phyloP scores from a whole-genome alignment of 2,797 vertebrate genomes.

The Chromis chromis region DNA sequence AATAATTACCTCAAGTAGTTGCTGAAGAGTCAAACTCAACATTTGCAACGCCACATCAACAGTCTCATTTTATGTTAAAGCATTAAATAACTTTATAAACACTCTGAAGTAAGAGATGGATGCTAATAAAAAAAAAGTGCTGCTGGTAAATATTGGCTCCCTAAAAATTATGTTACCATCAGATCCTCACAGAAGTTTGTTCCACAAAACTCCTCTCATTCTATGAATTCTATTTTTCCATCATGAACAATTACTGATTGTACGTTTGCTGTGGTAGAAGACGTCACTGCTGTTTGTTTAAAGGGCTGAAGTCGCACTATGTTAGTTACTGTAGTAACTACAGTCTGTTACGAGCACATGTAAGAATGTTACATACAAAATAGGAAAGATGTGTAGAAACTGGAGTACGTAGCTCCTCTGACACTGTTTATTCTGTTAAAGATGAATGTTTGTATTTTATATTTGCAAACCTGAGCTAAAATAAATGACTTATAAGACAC shows the following conservation, averaged over 20 bases:
- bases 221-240: not conserved
- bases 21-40: not conserved
- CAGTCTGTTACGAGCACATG: constrained; percentile 15
- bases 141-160: not conserved
- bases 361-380: constrained; percentile 21
- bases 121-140: not conserved
- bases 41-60: not conserved
- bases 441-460: constrained; percentile 63
- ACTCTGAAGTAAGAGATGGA: not conserved
- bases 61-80: not conserved
- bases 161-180: not conserved
- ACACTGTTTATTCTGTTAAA: constrained; percentile 38
- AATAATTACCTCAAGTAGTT: constrained; percentile 16
- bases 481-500: constrained; percentile 47
- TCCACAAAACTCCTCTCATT: not conserved
- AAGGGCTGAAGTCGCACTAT: constrained; percentile 22
- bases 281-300: constrained; percentile 11
- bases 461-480: constrained; percentile 58
- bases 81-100: not conserved
- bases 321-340: constrained; percentile 24
- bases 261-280: constrained; percentile 33
- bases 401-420: not conserved
- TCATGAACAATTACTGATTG: constrained; percentile 30
- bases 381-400: constrained; percentile 16
- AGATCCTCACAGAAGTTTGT: not conserved